Conservation (phyloP, 2,888 invertebrate species). For the Empis livida region DNA sequence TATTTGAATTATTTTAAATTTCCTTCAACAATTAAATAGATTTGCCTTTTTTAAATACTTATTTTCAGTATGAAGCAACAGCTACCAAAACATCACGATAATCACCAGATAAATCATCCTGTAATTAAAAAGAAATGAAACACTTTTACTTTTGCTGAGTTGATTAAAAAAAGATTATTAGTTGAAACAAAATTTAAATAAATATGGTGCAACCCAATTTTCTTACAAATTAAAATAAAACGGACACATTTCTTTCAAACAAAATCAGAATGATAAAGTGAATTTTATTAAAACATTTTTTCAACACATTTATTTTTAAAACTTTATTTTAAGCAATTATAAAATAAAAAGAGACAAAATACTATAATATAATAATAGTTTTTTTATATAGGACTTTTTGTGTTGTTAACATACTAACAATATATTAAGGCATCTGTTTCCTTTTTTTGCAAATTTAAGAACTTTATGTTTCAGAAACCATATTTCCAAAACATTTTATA, state of each 20-base stretch:
- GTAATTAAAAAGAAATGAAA: constrained; percentile 38
- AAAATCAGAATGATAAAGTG: too few species aligned
- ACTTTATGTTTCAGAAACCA: background rate
- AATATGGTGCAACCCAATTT: background rate
- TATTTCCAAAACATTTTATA: background rate
- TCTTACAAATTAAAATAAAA: background rate
- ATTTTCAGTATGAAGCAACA: constrained; percentile 25
- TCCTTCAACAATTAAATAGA: too few species aligned
- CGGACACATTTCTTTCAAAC: too few species aligned
- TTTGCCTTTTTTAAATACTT: background rate
- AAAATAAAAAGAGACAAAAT: too few species aligned
- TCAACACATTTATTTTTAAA: too few species aligned
- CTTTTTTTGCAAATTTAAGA: background rate
- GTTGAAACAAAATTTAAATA: constrained; percentile 5
- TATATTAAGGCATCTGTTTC: background rate
- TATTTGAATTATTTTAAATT: too few species aligned
- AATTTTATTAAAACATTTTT: too few species aligned
- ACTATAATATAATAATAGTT: too few species aligned
- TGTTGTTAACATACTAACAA: too few species aligned
- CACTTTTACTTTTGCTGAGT: too few species aligned
- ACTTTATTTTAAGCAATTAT: too few species aligned
- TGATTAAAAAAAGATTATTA: constrained; percentile 4
- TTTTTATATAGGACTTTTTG: too few species aligned
- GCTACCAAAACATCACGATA: constrained; percentile 49
- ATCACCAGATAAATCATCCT: constrained; percentile 57